phyloP scores from a whole-genome alignment of 2,888 invertebrate species.

The Isotomurus palustris region DNA sequence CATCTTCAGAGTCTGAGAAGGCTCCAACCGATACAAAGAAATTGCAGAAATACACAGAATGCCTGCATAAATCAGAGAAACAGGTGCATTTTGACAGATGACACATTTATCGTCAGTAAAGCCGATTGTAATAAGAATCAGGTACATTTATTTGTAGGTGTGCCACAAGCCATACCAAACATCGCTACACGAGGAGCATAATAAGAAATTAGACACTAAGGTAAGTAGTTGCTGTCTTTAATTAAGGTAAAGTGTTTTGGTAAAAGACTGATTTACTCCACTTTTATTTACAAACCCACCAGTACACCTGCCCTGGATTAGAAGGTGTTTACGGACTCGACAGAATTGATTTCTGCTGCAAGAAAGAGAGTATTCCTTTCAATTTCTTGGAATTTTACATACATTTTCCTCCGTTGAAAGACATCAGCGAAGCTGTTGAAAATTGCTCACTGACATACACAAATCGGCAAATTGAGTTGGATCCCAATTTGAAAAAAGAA shows the following conservation, averaged over 20 bases:
- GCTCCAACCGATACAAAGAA: conserved; percentile 10
- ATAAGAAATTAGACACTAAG: too few species aligned
- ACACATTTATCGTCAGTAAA: too few species aligned
- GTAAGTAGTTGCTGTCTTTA: too few species aligned
- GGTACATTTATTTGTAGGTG: too few species aligned
- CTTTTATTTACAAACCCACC: too few species aligned
- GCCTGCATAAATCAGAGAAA: conserved; percentile 16
- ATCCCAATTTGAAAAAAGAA: not conserved
- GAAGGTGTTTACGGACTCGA: conserved; percentile 1
- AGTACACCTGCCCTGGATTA: conserved; percentile 12
- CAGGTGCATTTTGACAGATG: too few species aligned
- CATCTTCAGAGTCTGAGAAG: conserved; percentile 18
- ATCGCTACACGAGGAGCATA: too few species aligned
- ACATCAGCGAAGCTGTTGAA: not conserved
- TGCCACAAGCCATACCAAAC: conserved; percentile 22
- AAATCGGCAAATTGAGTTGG: conserved; percentile 6
- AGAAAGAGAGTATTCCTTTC: conserved; percentile 16
- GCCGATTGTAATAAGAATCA: too few species aligned
- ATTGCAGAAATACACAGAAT: conserved; percentile 19
- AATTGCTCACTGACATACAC: conserved; percentile 13
- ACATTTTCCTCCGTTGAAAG: not conserved
- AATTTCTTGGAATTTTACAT: conserved; percentile 3
- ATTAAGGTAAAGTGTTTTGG: too few species aligned
- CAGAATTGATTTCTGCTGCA: conserved; percentile 19
- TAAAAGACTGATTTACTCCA: too few species aligned